Conservation (phyloP, 23 tunicate species). For the Botrylloides violaceus region DNA sequence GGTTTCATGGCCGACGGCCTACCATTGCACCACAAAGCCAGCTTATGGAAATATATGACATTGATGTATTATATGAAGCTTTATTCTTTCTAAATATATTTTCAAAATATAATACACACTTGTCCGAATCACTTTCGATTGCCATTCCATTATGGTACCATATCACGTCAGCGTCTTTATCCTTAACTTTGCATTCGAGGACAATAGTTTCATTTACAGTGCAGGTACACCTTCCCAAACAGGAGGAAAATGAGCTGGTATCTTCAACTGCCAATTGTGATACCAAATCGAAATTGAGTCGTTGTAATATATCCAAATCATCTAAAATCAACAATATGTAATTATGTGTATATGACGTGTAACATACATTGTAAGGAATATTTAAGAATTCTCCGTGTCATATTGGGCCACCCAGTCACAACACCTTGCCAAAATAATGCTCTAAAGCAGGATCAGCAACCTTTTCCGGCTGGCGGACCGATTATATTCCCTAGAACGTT, state of each 20-base stretch:
- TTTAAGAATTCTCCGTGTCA: no score
- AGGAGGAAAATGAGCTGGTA: neutral
- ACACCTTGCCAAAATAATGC: no score
- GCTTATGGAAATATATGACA: neutral
- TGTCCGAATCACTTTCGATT: slow-evolving; percentile 3
- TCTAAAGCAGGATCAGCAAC: no score
- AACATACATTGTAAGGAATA: no score
- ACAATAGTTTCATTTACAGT: slow-evolving; percentile 58
- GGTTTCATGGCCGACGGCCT: no score
- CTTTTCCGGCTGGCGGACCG: no score
- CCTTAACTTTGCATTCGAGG: slow-evolving; percentile 59
- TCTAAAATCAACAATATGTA: neutral
- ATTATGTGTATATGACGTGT: no score
- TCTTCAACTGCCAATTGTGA: slow-evolving; percentile 1
- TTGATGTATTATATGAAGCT: neutral
- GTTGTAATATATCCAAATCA: slow-evolving; percentile 15
- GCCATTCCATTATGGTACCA: slow-evolving; percentile 44
- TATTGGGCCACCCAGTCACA: no score
- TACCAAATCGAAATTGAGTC: neutral
- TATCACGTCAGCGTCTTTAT: slow-evolving; percentile 50
- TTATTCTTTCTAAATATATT: no score
- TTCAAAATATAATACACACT: slow-evolving; percentile 12
- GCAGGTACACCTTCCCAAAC: slow-evolving; percentile 24
- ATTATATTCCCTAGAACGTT: no score
- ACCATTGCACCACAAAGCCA: neutral